Conservation (phyloP, 2,113 vertebrate genomes). For the Siphamia tubifer region DNA sequence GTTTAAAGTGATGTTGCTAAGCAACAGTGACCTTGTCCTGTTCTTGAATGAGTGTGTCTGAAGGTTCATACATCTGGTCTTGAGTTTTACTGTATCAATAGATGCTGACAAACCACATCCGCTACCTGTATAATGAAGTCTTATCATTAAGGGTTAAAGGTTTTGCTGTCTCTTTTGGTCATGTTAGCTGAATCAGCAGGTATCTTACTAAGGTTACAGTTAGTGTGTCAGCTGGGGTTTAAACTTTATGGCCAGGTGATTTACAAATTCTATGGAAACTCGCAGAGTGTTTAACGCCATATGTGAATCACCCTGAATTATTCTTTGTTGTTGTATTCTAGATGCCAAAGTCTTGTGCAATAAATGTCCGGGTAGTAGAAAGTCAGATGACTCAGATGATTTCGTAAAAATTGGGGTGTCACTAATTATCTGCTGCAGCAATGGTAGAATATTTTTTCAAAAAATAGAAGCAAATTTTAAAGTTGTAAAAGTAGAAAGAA, state of each 20-base stretch:
- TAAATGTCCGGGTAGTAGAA: background rate
- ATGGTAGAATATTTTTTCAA: background rate
- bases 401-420: background rate
- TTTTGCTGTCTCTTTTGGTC: background rate
- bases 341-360: background rate
- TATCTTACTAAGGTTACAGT: background rate
- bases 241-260: background rate
- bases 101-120: background rate
- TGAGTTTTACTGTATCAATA: slow-evolving; percentile 21
- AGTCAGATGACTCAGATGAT: slow-evolving; percentile 4
- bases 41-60: slow-evolving; percentile 3
- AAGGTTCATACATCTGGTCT: background rate
- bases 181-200: slow-evolving; percentile 1
- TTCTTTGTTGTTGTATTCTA: background rate
- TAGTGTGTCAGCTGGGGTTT: background rate
- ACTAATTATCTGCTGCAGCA: background rate
- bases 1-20: slow-evolving; percentile 25
- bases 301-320: background rate
- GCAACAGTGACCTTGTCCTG: slow-evolving; percentile 56
- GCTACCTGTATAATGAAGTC: background rate
- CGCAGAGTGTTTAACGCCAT: background rate
- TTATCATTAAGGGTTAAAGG: slow-evolving; percentile 53
- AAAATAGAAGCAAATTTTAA: background rate
- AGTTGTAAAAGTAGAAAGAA: background rate
- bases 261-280: background rate